Conservation (phyloP, 2,888 invertebrate genomes). For the Tuberolachnus salignus region DNA sequence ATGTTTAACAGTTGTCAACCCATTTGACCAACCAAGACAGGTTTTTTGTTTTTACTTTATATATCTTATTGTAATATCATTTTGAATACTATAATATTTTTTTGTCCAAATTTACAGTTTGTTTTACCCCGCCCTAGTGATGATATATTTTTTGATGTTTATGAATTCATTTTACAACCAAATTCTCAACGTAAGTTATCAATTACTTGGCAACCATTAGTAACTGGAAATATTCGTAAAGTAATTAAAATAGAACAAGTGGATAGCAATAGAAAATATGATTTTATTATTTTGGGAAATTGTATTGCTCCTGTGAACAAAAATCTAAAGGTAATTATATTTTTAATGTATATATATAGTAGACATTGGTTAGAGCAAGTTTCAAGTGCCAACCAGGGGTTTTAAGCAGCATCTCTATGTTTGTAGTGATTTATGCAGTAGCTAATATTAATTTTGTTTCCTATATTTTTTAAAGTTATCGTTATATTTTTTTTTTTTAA, state of each 20-base stretch:
- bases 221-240: constrained; percentile 41
- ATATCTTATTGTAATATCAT: not conserved
- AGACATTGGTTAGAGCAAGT: no score
- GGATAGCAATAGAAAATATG: constrained; percentile 41
- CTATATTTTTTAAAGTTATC: not conserved
- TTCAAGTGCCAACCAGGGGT: no score
- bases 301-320: constrained; percentile 24
- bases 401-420: no score
- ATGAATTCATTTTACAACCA: constrained; percentile 40
- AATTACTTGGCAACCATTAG: constrained; percentile 45
- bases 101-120: constrained; percentile 21
- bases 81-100: no score
- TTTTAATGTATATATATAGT: not conserved
- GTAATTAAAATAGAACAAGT: constrained; percentile 38
- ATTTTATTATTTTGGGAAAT: constrained; percentile 45
- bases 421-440: no score
- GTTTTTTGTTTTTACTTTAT: constrained; percentile 7
- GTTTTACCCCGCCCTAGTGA: constrained; percentile 28
- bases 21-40: constrained; percentile 40
- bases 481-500: no score
- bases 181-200: constrained; percentile 22
- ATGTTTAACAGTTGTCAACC: constrained; percentile 47
- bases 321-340: constrained; percentile 19
- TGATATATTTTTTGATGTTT: constrained; percentile 42
- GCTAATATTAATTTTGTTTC: not conserved